phyloP scores from a whole-genome alignment of 2,113 vertebrate genomes.

The Mustela lutreola region DNA sequence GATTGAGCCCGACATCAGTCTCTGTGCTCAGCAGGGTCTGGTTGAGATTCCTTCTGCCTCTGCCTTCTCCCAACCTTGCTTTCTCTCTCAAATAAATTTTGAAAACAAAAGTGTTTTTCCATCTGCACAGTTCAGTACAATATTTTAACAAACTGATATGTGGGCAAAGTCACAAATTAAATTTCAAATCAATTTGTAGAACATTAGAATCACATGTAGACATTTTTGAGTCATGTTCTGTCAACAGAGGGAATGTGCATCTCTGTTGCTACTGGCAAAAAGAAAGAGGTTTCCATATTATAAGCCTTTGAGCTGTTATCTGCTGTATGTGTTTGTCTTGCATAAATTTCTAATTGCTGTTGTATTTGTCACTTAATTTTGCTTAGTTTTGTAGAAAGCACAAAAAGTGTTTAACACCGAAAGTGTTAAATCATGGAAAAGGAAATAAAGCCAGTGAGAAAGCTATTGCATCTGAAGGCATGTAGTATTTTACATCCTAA shows the following conservation, averaged over 20 bases:
- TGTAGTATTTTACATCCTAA: constrained; percentile 16
- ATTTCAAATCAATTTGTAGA: not conserved
- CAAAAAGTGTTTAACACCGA: not conserved
- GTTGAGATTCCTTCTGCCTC: not conserved
- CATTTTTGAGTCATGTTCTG: constrained; percentile 8
- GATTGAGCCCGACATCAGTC: not conserved
- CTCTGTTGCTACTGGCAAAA: not conserved
- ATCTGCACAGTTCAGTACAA: not conserved
- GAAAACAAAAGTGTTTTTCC: not conserved
- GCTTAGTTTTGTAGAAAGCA: not conserved
- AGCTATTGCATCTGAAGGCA: not conserved
- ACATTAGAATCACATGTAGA: not conserved
- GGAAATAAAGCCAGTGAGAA: not conserved
- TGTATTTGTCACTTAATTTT: constrained; percentile 41
- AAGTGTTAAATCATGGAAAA: not conserved
- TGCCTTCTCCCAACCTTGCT: too few relatives aligned
- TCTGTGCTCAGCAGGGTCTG: not conserved
- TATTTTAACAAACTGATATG: constrained; percentile 28
- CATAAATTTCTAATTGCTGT: constrained; percentile 28
- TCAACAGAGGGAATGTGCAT: not conserved
- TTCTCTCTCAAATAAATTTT: too few relatives aligned
- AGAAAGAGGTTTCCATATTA: not conserved
- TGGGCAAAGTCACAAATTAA: not conserved
- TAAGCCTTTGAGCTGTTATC: not conserved
- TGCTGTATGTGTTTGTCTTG: not conserved